phyloP scores from a whole-genome alignment of 2,113 vertebrate species.

The Campylorhamphus procurvoides region DNA sequence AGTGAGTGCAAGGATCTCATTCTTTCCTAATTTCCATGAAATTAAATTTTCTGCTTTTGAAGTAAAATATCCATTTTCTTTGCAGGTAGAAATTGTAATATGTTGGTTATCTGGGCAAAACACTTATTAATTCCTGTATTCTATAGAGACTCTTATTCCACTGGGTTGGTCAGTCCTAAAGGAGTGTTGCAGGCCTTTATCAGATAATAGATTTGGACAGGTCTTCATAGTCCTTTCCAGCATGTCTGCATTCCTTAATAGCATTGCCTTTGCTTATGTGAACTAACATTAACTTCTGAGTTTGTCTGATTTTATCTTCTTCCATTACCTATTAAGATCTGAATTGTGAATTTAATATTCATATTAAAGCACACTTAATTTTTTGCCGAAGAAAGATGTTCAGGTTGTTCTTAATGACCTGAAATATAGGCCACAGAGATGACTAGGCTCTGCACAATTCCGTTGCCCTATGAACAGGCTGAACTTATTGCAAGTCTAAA shows the following conservation, averaged over 20 bases:
- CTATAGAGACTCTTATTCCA: not conserved
- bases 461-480: not conserved
- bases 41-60: not conserved
- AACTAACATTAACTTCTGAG: not conserved
- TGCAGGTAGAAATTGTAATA: not conserved
- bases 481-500: not conserved
- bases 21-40: not conserved
- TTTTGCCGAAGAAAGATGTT: not conserved
- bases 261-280: not conserved
- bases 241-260: not conserved
- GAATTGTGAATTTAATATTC: not conserved
- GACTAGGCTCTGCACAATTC: not conserved
- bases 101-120: not conserved
- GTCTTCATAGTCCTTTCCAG: not conserved
- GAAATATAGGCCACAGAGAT: not conserved
- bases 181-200: not conserved
- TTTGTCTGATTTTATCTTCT: not conserved
- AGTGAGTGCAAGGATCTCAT: fast-evolving
- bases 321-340: not conserved
- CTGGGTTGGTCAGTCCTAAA: not conserved
- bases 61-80: not conserved
- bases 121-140: not conserved
- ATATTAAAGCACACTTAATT: not conserved
- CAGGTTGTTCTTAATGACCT: not conserved
- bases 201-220: not conserved